These are phyloP conservation scores for Drosophila tanythrix DNA, from an alignment of 2,888 invertebrate genomes.

Conservation along the genomic window DNA sequence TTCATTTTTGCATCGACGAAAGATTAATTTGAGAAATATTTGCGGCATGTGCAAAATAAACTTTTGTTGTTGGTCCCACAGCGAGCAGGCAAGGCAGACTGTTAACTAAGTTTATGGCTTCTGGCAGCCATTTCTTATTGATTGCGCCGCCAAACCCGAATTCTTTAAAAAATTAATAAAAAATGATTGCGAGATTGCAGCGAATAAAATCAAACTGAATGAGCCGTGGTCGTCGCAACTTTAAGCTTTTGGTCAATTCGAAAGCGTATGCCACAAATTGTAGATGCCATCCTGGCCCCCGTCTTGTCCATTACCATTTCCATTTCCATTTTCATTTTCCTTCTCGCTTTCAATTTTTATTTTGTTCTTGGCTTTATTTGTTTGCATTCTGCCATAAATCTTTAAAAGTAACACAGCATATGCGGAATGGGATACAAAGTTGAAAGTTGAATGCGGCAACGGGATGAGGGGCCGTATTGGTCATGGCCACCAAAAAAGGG, in stretches of 20 bases:
- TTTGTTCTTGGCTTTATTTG: slow-evolving; percentile 40
- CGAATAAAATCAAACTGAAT: slow-evolving; percentile 38
- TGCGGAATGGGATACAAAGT: slow-evolving; percentile 14
- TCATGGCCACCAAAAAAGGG: slow-evolving; percentile 1
- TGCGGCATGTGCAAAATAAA: slow-evolving; percentile 55
- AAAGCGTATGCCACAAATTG: slow-evolving; percentile 19
- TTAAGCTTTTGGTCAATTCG: slow-evolving; percentile 32
- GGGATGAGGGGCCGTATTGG: slow-evolving; percentile 4
- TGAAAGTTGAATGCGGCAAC: slow-evolving; percentile 11
- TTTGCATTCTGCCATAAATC: slow-evolving; percentile 65
- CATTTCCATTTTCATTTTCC: slow-evolving; percentile 2
- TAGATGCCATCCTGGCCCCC: not conserved
- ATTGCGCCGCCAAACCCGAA: slow-evolving; percentile 45
- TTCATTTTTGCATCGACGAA: slow-evolving; percentile 24
- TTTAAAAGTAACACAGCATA: slow-evolving; percentile 50
- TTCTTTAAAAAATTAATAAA: slow-evolving; percentile 72
- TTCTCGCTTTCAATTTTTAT: slow-evolving; percentile 23
- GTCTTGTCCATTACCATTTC: slow-evolving; percentile 12
- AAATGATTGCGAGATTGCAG: slow-evolving; percentile 52
- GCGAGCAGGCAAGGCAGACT: slow-evolving; percentile 21
- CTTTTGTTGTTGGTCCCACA: slow-evolving; percentile 26
- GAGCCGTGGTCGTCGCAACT: slow-evolving; percentile 31
- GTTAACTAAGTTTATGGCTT: slow-evolving; percentile 41
- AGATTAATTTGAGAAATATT: slow-evolving; percentile 62
- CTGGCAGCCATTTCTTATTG: slow-evolving; percentile 52